phyloP scores from a whole-genome alignment of 2,888 invertebrate species.

The Lasioglossum lativentre region DNA sequence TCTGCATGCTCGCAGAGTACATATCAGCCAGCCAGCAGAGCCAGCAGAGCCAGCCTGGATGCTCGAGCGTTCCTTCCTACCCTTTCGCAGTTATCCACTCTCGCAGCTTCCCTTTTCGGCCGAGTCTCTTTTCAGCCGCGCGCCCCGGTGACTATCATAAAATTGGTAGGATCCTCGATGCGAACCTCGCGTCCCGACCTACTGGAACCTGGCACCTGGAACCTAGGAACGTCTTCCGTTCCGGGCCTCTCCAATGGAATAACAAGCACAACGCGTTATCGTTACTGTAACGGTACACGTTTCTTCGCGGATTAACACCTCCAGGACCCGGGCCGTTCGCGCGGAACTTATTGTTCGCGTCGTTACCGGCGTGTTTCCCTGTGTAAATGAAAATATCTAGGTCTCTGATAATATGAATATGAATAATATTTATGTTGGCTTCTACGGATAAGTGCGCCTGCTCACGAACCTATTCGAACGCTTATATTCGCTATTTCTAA shows the following conservation, averaged over 20 bases:
- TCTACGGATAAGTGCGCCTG: background rate
- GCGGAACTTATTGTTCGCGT: background rate
- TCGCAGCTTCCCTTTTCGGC: slow-evolving; percentile 29
- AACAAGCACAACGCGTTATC: background rate
- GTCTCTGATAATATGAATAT: background rate
- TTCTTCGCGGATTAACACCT: slow-evolving; percentile 3
- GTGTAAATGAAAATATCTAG: slow-evolving; percentile 4
- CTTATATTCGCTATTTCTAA: background rate
- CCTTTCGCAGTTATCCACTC: slow-evolving; percentile 11
- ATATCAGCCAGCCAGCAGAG: slow-evolving; percentile 38
- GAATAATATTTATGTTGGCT: background rate
- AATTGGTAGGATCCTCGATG: slow-evolving; percentile 14
- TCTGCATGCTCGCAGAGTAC: slow-evolving; percentile 56
- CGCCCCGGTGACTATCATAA: slow-evolving; percentile 40
- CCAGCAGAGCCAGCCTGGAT: slow-evolving; percentile 1
- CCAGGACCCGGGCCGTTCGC: background rate
- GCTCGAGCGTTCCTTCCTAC: slow-evolving; percentile 18
- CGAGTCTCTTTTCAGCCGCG: slow-evolving; percentile 29
- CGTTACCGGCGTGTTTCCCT: background rate
- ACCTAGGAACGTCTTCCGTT: background rate
- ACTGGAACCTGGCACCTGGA: background rate
- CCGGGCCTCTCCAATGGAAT: background rate
- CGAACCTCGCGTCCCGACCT: background rate
- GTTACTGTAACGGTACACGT: background rate
- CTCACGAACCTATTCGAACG: background rate